Conservation (phyloP, 2,888 invertebrate genomes). For the Mesorhabditis sp. region DNA sequence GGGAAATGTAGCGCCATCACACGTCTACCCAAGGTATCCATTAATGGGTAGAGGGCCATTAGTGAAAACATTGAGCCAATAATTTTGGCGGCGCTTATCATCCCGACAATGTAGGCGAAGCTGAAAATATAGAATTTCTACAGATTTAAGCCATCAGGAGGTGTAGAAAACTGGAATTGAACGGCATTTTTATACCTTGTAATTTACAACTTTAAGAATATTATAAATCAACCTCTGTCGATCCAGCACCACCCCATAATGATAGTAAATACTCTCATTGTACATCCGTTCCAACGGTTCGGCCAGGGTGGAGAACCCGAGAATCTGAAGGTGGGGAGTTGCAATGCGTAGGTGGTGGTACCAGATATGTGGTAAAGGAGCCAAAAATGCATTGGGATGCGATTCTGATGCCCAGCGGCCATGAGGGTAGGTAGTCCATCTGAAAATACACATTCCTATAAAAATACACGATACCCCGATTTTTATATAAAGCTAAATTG, state of each 20-base stretch:
- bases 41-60: not conserved
- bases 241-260: not conserved
- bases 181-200: too few species aligned
- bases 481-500: too few species aligned
- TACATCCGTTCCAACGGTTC: not conserved
- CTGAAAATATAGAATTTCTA: not conserved
- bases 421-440: not conserved
- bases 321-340: not conserved
- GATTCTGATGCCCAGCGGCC: not conserved
- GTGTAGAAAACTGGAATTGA: too few species aligned
- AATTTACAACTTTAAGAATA: not conserved
- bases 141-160: too few species aligned
- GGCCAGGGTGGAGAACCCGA: not conserved
- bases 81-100: not conserved
- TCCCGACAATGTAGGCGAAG: conserved; percentile 4
- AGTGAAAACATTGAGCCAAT: not conserved
- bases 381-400: not conserved
- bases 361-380: not conserved
- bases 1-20: not conserved
- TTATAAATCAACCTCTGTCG: not conserved
- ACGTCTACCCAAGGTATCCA: not conserved
- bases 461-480: not conserved
- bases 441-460: not conserved
- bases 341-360: not conserved
- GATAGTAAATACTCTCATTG: not conserved